phyloP scores from a whole-genome alignment of 2,113 vertebrate genomes.

The Mastomys natalensis region DNA sequence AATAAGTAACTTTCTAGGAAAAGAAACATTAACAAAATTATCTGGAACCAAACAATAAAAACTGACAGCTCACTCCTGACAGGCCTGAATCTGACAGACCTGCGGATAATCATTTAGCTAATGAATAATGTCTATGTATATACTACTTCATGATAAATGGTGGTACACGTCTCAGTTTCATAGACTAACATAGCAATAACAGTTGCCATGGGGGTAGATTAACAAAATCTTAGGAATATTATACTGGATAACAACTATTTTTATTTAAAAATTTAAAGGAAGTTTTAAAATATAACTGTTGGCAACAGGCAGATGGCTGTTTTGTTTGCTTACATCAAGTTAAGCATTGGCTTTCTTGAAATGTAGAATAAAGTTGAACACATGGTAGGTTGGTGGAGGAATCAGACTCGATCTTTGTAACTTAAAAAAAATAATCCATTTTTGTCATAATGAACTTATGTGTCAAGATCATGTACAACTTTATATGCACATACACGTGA shows the following conservation, averaged over 20 bases:
- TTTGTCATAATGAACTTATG: conserved; percentile 12
- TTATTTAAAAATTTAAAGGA: conserved; percentile 56
- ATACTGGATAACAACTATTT: background rate
- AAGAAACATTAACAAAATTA: conserved; percentile 34
- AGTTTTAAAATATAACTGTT: conserved; percentile 56
- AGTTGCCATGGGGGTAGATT: background rate
- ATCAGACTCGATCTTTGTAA: background rate
- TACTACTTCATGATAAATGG: background rate
- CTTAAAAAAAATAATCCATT: background rate
- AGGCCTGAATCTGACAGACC: background rate
- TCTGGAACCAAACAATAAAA: conserved; percentile 7
- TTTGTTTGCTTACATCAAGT: conserved; percentile 2
- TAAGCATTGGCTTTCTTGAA: background rate
- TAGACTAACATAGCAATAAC: conserved; percentile 7
- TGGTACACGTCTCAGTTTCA: conserved; percentile 44
- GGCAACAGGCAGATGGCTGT: background rate
- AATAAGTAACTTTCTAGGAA: conserved; percentile 40
- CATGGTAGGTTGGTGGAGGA: background rate
- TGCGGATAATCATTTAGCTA: background rate
- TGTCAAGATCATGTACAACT: background rate
- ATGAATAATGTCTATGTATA: conserved; percentile 31
- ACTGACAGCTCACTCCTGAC: background rate
- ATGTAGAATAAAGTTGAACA: background rate
- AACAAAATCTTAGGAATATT: conserved; percentile 38
- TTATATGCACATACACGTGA: background rate